Percentiles rank a stretch among this genome's conserved stretches.
Evolutionary conservation across 2,797 vertebrate species (phyloP).

Genomic region (Enteromius paludinosus): DNA sequence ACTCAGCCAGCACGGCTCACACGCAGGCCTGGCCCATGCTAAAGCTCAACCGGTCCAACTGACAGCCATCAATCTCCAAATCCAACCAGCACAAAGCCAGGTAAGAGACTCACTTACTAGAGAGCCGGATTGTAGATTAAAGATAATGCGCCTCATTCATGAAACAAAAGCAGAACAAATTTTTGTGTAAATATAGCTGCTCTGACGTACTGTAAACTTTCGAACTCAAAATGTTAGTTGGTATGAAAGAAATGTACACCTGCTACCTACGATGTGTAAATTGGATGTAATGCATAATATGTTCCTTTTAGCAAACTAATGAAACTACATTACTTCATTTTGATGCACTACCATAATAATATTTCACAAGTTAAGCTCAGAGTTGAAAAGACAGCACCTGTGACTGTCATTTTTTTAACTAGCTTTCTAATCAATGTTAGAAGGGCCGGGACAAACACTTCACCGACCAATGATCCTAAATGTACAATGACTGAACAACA

Average conservation of each 20-base stretch:
- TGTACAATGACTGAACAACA: neutral
- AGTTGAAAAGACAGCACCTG: neutral
- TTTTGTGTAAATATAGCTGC: neutral
- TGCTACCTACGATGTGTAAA: neutral
- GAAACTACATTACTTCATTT: neutral
- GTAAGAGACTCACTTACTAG: neutral
- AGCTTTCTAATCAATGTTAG: neutral
- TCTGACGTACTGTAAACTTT: neutral
- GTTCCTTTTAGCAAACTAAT: neutral
- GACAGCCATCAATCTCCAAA: slow-evolving; percentile 92
- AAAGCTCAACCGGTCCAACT: slow-evolving; percentile 89
- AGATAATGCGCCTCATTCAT: neutral
- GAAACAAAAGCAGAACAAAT: neutral
- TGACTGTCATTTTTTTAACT: neutral
- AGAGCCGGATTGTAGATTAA: neutral
- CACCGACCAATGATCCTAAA: neutral
- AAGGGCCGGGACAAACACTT: neutral
- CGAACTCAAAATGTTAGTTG: neutral
- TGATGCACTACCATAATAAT: neutral
- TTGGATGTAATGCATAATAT: neutral
- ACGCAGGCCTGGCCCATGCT: slow-evolving; percentile 79
- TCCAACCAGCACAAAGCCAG: slow-evolving; percentile 82
- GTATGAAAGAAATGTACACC: neutral
- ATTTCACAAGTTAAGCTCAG: neutral
- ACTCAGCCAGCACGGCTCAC: slow-evolving; percentile 74